Evolutionary conservation across 2,113 vertebrate species (phyloP), one percentile per base, ranked within the genome.

Genomic region (Oreotrochilus melanogaster): DNA sequence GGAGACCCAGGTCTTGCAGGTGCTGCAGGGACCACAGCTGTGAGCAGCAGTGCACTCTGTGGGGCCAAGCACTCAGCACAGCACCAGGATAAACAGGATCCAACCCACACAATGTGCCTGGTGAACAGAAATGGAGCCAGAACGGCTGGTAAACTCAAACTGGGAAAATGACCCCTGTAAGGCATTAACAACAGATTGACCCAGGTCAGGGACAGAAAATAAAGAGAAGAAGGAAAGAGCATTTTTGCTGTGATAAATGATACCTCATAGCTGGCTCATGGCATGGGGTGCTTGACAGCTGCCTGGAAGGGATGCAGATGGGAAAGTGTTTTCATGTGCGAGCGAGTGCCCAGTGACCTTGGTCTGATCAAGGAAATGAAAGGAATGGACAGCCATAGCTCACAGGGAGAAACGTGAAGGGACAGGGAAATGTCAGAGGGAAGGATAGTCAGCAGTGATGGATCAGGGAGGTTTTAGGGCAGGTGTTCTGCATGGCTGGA

Each of bases 11-110:
- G 28, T 33, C 54, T 53, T 47, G 53, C 60, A 58, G 37, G 37
- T 66, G 58, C 58, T 45, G 37, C 58, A 12, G 51, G 16, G 51
- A 16, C 7, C 31, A 14, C 30, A 35, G 65, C 42, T 2, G 0
- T 39, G 43, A n/a, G 65, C 35, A 71, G 65, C 7, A 1, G 51
- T 10, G 56, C 1, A 1, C 39, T 14, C 10, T 17, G 37, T 2
- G 2, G 71, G 33, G 17, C 42, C 1, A 2, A 43, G 31, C 2
- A 1, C 35, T 64, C 65, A 45, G 65, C 72, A 66, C 22, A 56
- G 56, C 64, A 43, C 35, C 39, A 30, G 22, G 35, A 43, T 25
- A 58, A 73, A 27, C 51, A 45, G 31, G 10, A 18, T 78, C 35
- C 4, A 2, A 78, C 27, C 43, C 27, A 33, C 43, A 47, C 58